Evolutionary conservation across 1,140 invertebrate species (phyloP).

Genomic region (Phenacoccus solenopsis): DNA sequence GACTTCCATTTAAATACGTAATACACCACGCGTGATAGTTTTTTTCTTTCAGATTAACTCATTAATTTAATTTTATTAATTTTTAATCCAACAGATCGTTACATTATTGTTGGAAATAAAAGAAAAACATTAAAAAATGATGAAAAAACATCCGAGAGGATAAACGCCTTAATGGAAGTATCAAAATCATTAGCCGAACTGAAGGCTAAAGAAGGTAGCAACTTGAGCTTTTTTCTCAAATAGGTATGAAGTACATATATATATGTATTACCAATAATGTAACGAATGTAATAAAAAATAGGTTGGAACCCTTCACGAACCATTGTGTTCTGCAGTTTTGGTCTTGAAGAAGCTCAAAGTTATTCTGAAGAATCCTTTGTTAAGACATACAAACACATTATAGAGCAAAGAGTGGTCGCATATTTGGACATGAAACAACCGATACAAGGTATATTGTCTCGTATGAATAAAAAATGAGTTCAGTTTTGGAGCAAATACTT

Average conservation of each 20-base stretch:
- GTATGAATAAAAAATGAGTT: too few relatives aligned
- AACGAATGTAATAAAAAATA: too few relatives aligned
- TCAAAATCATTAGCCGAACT: not conserved
- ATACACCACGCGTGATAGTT: too few relatives aligned
- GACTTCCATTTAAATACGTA: too few relatives aligned
- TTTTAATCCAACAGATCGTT: not conserved
- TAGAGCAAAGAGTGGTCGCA: not conserved
- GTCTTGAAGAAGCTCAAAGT: not conserved
- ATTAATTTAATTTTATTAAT: not conserved
- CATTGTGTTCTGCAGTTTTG: not conserved
- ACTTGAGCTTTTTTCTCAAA: too few relatives aligned
- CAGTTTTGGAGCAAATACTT: too few relatives aligned
- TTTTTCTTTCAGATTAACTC: not conserved
- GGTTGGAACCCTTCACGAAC: not conserved
- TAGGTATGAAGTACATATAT: too few relatives aligned
- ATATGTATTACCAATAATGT: too few relatives aligned
- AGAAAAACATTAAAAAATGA: not conserved
- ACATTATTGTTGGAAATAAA: not conserved
- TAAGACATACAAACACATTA: not conserved
- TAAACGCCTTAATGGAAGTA: not conserved
- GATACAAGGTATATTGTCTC: not conserved
- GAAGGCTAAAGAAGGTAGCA: not conserved
- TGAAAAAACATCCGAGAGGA: not conserved
- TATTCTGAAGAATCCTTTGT: not conserved
- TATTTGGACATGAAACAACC: not conserved